These are phyloP conservation scores for Drosophila kanapiae DNA, from an alignment of 1,140 invertebrate genomes.

Conservation along the genomic window DNA sequence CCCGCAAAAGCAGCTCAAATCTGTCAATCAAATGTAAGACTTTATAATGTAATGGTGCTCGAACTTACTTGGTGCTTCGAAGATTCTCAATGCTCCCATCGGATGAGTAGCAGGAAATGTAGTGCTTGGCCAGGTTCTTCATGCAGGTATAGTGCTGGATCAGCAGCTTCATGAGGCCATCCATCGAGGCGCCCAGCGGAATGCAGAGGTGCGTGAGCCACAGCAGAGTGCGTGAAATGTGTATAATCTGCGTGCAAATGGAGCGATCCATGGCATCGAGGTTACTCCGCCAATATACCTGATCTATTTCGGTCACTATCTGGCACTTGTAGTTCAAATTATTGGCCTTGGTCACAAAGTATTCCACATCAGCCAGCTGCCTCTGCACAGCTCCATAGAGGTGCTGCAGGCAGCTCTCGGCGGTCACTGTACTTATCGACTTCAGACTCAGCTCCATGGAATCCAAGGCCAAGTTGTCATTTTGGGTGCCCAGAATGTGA, in stretches of 20 bases:
- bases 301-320: constrained; percentile 71
- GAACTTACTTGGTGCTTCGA: constrained; percentile 69
- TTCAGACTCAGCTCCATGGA: constrained; percentile 47
- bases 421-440: constrained; percentile 58
- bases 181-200: constrained; percentile 70
- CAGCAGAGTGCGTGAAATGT: constrained; percentile 68
- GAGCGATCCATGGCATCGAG: constrained; percentile 70
- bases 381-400: constrained; percentile 68
- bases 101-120: constrained; percentile 45
- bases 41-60: too few relatives aligned
- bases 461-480: constrained; percentile 42
- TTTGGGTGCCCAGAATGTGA: constrained; percentile 51
- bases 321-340: constrained; percentile 74
- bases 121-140: constrained; percentile 77
- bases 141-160: constrained; percentile 76
- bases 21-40: constrained; percentile 66
- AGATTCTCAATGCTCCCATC: constrained; percentile 32
- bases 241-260: constrained; percentile 76
- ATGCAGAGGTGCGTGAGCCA: constrained; percentile 72
- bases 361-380: constrained; percentile 78
- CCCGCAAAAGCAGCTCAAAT: constrained; percentile 87
- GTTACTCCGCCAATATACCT: constrained; percentile 64
- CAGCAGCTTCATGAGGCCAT: constrained; percentile 69
- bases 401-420: constrained; percentile 67
- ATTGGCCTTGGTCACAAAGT: constrained; percentile 78